phyloP scores from a whole-genome alignment of 2,888 invertebrate species.

The Rhingia campestris region DNA sequence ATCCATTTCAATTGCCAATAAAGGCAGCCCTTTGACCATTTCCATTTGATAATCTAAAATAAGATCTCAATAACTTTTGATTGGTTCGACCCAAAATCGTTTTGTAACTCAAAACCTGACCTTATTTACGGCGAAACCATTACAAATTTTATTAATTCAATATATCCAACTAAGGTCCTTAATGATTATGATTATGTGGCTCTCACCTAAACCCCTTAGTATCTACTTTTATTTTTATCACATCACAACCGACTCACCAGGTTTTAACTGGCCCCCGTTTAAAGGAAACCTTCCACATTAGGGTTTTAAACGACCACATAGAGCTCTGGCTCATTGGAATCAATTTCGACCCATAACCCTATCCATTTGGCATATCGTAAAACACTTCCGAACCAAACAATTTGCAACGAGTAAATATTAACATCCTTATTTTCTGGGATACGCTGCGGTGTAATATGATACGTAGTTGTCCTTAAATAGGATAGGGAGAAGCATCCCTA shows the following conservation, averaged over 20 bases:
- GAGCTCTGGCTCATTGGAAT: slow-evolving; percentile 6
- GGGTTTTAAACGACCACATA: slow-evolving; percentile 1
- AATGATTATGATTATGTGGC: neutral
- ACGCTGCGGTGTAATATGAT: slow-evolving; percentile 1
- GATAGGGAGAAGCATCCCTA: neutral
- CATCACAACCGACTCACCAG: too few relatives aligned
- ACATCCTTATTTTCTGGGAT: slow-evolving; percentile 13
- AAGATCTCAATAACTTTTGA: too few relatives aligned
- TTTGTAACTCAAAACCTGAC: too few relatives aligned
- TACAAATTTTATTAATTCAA: too few relatives aligned
- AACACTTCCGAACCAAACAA: slow-evolving; percentile 19
- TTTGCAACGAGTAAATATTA: slow-evolving; percentile 14
- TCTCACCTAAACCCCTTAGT: neutral
- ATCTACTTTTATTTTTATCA: too few relatives aligned
- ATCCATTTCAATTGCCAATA: too few relatives aligned
- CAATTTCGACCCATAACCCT: slow-evolving; percentile 11
- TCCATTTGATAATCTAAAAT: too few relatives aligned
- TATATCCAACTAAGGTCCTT: too few relatives aligned
- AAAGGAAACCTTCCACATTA: neutral
- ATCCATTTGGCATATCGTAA: slow-evolving; percentile 8
- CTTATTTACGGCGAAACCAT: too few relatives aligned
- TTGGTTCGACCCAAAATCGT: too few relatives aligned
- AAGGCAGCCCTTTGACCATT: too few relatives aligned
- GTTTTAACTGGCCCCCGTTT: neutral
- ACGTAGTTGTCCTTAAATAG: slow-evolving; percentile 1